These are phyloP conservation scores for Catonia carolina DNA, from an alignment of 2,888 invertebrate genomes.

Conservation along the genomic window DNA sequence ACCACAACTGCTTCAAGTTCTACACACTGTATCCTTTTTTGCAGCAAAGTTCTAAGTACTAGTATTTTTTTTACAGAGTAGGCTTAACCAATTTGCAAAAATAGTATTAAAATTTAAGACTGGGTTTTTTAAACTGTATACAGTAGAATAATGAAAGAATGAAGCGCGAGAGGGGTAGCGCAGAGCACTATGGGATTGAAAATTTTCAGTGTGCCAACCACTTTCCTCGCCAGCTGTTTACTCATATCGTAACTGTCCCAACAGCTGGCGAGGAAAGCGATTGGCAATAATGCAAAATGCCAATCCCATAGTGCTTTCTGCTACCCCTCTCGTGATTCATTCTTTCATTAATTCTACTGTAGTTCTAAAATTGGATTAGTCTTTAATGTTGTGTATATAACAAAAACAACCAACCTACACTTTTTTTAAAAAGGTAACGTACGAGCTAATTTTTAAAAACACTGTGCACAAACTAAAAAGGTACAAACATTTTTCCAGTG, in stretches of 20 bases:
- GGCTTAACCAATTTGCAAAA: constrained; percentile 7
- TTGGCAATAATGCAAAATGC: too few relatives aligned
- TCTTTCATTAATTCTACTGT: too few relatives aligned
- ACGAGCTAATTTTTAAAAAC: constrained; percentile 5
- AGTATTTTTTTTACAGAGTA: constrained; percentile 5
- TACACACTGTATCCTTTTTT: constrained; percentile 4
- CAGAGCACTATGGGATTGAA: too few relatives aligned
- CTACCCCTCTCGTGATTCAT: too few relatives aligned
- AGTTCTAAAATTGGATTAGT: constrained; percentile 6
- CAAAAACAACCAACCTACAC: constrained; percentile 5
- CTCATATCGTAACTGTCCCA: too few relatives aligned
- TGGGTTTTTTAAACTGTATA: constrained; percentile 7
- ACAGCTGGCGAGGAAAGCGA: too few relatives aligned
- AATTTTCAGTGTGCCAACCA: too few relatives aligned
- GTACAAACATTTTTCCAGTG: constrained; percentile 6
- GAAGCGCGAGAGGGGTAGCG: too few relatives aligned
- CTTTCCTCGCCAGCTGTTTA: too few relatives aligned
- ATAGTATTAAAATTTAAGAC: constrained; percentile 8
- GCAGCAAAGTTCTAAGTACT: background rate
- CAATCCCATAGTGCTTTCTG: too few relatives aligned
- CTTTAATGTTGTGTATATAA: constrained; percentile 2
- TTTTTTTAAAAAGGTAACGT: constrained; percentile 4
- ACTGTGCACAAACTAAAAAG: constrained; percentile 8
- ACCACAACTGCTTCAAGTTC: constrained; percentile 1
- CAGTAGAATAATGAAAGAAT: too few relatives aligned